Conservation (phyloP, 2,113 vertebrate genomes). For the Albula glossodonta region DNA sequence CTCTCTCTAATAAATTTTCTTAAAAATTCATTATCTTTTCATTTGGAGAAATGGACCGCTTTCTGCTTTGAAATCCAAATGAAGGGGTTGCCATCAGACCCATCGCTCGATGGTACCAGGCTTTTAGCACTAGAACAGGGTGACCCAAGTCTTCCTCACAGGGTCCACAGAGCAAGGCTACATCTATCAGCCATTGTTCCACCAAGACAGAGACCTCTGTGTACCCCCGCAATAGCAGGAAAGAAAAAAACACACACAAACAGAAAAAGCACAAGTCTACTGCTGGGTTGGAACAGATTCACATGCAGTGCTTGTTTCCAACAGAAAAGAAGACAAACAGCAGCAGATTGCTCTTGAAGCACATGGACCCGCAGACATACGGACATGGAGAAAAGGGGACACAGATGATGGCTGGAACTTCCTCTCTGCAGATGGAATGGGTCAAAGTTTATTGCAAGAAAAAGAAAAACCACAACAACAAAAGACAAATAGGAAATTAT, state of each 20-base stretch:
- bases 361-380: not conserved
- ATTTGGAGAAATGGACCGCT: not conserved
- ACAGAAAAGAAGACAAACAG: too few relatives aligned
- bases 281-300: not conserved
- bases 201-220: slow-evolving; percentile 17
- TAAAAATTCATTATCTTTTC: not conserved
- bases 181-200: slow-evolving; percentile 27
- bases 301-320: not conserved
- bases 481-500: not conserved
- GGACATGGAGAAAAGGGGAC: not conserved
- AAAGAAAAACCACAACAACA: not conserved
- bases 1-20: too few relatives aligned
- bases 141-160: not conserved
- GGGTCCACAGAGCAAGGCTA: not conserved
- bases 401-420: not conserved
- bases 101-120: not conserved
- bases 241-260: not conserved
- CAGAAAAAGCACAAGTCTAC: not conserved
- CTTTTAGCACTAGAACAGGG: not conserved
- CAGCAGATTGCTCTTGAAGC: not conserved
- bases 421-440: not conserved
- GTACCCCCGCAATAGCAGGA: not conserved
- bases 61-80: not conserved
- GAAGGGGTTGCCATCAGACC: not conserved
- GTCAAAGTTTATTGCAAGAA: not conserved